phyloP scores from a whole-genome alignment of 1,140 invertebrate genomes.

The Polypedilum vanderplanki region DNA sequence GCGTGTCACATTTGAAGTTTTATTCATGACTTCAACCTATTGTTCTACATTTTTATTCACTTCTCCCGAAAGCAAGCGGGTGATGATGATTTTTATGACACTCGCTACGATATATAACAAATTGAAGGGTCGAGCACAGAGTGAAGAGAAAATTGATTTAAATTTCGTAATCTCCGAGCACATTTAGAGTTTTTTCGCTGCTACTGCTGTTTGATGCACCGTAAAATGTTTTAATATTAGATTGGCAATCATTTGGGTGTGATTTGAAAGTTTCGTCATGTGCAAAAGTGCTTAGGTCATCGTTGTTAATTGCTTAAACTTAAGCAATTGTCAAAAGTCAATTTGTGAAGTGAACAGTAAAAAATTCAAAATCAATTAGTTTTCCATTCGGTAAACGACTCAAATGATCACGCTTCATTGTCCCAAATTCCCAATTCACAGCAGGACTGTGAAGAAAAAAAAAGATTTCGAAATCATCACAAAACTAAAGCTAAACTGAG shows the following conservation, averaged over 20 bases:
- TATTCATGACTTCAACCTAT: constrained; percentile 5
- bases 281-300: too few relatives aligned
- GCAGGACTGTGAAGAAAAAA: too few relatives aligned
- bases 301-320: too few relatives aligned
- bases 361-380: not conserved
- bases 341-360: too few relatives aligned
- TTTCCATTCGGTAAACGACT: not conserved
- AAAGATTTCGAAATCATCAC: too few relatives aligned
- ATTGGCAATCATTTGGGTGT: not conserved
- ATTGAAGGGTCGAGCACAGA: not conserved
- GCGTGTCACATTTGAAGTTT: constrained; percentile 9
- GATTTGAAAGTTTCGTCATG: not conserved
- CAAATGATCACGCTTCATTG: not conserved
- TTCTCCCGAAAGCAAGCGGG: not conserved
- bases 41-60: not conserved
- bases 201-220: not conserved
- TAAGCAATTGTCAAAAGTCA: too few relatives aligned
- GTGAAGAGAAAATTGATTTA: constrained; percentile 3
- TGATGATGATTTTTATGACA: constrained; percentile 8
- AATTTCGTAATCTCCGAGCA: not conserved
- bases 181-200: not conserved
- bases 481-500: not conserved
- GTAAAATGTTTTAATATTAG: constrained; percentile 3
- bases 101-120: not conserved
- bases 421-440: too few relatives aligned